Base-by-base conservation (phyloP, 64 coral and sea anemone species). In the Montipora sp. region DNA sequence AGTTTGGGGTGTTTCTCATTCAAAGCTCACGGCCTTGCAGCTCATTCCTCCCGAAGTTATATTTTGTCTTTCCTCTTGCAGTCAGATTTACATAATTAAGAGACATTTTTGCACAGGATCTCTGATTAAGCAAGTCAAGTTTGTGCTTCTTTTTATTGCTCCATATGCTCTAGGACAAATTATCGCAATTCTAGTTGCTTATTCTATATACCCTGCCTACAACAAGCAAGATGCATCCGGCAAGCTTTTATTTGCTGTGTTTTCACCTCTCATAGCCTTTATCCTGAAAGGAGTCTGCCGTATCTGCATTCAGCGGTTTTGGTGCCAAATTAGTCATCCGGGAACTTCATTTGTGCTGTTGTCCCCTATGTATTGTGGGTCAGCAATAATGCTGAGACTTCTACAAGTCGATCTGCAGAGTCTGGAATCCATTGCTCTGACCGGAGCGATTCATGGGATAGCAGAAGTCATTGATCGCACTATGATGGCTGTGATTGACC, bases 391-490 rank as follows among this genome's bases (percentile, higher is more conserved):
- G 80, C 8, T 82, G 58, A 82, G 80, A 60, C 55, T 63, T 18
- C 63, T 82, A 18, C 80, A 82, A 82, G 80, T 65, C n/a, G 80
- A 82, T 82, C 14, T 61, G 7, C 21, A 60, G 9, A 82, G 80
- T 65, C 45, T 63, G 22, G 80, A 82, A 63, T 82, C 80, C 1
- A 13, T 82, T 63, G 80, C 80, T 16, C 21, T 82, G 53, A 82
- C 63, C 22, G 57, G 80, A 6, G 80, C 18, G 23, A 82, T 82
- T 60, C 80, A 82, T 44, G 80, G 80, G 2, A 47, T 82, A 46
- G 80, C 80, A 44, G 80, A 82, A 82, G 80, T 82, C 13, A 15
- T 47, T 61, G 80, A 82, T 16, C 80, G 80, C 23, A 61, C 53
- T 11, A 82, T 57, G 1, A 82, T 82, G 27, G 58, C 12, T 82